Base-by-base conservation (phyloP, 2,797 vertebrate genomes). In the Lithobates pipiens region DNA sequence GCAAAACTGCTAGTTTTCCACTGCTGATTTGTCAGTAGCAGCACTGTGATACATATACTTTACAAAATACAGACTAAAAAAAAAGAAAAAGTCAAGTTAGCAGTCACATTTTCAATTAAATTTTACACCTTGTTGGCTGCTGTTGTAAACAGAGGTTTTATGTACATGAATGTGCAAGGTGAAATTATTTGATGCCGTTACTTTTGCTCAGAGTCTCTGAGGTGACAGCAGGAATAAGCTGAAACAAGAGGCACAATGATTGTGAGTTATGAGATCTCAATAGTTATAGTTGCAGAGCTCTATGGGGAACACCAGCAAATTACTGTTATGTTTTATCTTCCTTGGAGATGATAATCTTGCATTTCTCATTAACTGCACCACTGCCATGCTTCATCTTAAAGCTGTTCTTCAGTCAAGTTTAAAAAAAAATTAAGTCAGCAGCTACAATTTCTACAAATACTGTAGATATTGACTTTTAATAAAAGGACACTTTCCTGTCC, bases 341-440 rank as follows among this genome's bases (percentile, higher is more conserved):
- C 76, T 85, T 70, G 69, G 76, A 78, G 83, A 85, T 79, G 83
- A 79, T 85, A 79, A 85, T 85, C 83, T 78, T 67, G 54, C 39
- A 85, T 85, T 85, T 85, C 83, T 85, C 83, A 79, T 85, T 85
- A 85, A 85, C 83, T 85, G 76, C 83, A 85, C 76, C 69, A 85
- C 76, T 84, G 67, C 76, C 65, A 83, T 83, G 82, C 76, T 77
- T 84, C 82, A 77, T 77, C 76, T 72, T 50, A 65, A 36, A 36
- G 5, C 34, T 3, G 34, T 36, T 36, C 34, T 36, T 36, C 34
- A 36, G 34, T 7, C 34, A 36, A 3, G 34, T 36, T 36, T 36
- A 36, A 36, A 36, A 36, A 6, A 3, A 34, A 3, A 3, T 34
- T 3, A 34, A 36, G 34, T 36, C 34, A 36, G 34, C 34, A 36